A percentile compares a stretch with the other conserved stretches of the same genome.
Conservation (phyloP, 2,888 invertebrate species). For the Neoascia interrupta region DNA sequence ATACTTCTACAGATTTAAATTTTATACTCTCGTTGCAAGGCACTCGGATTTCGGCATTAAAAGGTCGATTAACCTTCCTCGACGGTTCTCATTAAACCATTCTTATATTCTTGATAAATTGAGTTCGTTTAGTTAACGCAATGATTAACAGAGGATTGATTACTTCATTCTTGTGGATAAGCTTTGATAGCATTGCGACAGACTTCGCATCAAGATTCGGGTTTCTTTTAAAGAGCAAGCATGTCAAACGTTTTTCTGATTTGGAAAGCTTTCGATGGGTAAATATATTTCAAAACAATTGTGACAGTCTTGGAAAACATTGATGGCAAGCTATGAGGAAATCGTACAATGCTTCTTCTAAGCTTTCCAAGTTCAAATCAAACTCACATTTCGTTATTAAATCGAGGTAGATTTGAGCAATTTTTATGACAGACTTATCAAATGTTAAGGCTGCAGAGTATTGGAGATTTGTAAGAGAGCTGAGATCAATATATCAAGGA, state of each 20-base stretch:
- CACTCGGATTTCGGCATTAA: slow-evolving; percentile 83
- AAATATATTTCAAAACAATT: slow-evolving; percentile 82
- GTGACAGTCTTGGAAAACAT: slow-evolving; percentile 80
- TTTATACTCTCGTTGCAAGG: slow-evolving; percentile 83
- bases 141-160: slow-evolving; percentile 83
- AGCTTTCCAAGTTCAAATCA: slow-evolving; percentile 80
- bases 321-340: slow-evolving; percentile 84
- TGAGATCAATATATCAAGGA: slow-evolving; percentile 80
- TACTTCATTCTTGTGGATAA: slow-evolving; percentile 82
- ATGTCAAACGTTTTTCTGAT: slow-evolving; percentile 82
- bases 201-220: slow-evolving; percentile 68
- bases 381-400: slow-evolving; percentile 79
- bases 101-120: slow-evolving; percentile 83
- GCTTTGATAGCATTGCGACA: slow-evolving; percentile 74
- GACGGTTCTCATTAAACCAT: slow-evolving; percentile 83
- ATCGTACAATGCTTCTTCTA: slow-evolving; percentile 81
- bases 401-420: slow-evolving; percentile 80
- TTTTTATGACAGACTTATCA: slow-evolving; percentile 78
- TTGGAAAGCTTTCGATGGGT: slow-evolving; percentile 81
- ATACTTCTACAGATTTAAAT: slow-evolving; percentile 83
- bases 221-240: slow-evolving; percentile 81
- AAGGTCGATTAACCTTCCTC: slow-evolving; percentile 84
- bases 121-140: slow-evolving; percentile 77
- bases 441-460: slow-evolving; percentile 72
- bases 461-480: slow-evolving; percentile 78